Conservation (phyloP, 1,140 invertebrate genomes). For the Physella acuta region DNA sequence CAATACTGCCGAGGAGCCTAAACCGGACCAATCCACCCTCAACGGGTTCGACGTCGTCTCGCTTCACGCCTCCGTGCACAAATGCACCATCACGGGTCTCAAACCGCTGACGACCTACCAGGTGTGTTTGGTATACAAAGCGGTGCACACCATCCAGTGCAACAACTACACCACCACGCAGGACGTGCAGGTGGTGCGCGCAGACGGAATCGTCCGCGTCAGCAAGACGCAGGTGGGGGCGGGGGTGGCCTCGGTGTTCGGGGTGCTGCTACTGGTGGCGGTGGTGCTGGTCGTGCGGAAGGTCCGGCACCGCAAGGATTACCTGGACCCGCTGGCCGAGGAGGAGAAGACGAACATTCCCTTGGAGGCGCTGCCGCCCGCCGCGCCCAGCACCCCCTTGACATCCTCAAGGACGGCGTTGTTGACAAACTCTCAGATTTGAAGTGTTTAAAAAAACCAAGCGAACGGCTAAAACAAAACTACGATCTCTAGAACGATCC, state of each 20-base stretch:
- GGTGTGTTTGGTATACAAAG: constrained; percentile 60
- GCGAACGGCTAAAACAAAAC: no score
- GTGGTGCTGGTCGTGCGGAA: constrained; percentile 50
- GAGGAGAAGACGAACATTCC: constrained; percentile 58
- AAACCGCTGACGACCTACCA: constrained; percentile 58
- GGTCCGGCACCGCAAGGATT: constrained; percentile 55
- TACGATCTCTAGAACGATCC: no score
- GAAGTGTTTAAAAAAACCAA: no score
- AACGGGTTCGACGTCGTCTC: constrained; percentile 39
- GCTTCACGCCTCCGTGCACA: constrained; percentile 42
- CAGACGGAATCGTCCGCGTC: constrained; percentile 48
- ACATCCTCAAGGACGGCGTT: constrained; percentile 53
- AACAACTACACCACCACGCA: constrained; percentile 46
- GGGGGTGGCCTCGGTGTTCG: constrained; percentile 46
- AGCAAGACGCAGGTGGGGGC: constrained; percentile 43
- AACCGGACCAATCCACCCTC: background rate
- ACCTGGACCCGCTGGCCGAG: constrained; percentile 46
- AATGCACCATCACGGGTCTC: constrained; percentile 60
- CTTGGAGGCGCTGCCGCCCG: constrained; percentile 54
- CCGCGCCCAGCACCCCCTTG: constrained; percentile 40
- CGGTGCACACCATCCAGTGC: constrained; percentile 58
- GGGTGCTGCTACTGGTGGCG: constrained; percentile 40
- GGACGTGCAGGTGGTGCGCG: constrained; percentile 32
- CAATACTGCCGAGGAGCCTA: constrained; percentile 1
- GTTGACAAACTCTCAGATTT: constrained; percentile 40